Conservation (phyloP, 2,888 invertebrate genomes). For the Apotomis capreana region DNA sequence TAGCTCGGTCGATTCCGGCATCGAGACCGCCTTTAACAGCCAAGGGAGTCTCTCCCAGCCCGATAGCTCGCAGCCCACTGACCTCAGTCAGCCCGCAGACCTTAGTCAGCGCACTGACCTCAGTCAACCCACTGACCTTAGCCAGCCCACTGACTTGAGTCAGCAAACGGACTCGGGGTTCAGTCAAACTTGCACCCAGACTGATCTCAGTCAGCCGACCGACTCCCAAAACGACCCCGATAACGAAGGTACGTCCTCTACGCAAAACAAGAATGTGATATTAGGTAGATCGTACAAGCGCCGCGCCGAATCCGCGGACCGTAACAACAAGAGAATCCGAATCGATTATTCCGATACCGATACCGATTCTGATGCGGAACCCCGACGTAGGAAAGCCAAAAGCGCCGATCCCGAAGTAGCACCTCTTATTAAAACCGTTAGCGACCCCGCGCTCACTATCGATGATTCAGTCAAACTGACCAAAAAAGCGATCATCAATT, state of each 20-base stretch:
- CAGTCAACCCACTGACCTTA: neutral
- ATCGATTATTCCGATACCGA: constrained; percentile 55
- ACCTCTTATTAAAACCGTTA: constrained; percentile 68
- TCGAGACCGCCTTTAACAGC: constrained; percentile 56
- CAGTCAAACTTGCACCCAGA: constrained; percentile 10
- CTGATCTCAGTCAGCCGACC: constrained; percentile 13
- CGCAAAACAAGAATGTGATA: constrained; percentile 42
- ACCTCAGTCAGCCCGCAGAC: constrained; percentile 2
- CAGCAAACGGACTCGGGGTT: neutral
- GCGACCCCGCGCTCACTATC: constrained; percentile 71
- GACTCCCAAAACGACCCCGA: constrained; percentile 12
- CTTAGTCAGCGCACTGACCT: constrained; percentile 1
- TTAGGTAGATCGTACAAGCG: constrained; percentile 50
- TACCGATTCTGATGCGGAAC: constrained; percentile 43
- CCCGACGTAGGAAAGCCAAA: constrained; percentile 38
- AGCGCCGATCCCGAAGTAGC: constrained; percentile 52
- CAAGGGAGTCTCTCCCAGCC: constrained; percentile 48
- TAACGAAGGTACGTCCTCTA: constrained; percentile 34
- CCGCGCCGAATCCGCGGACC: constrained; percentile 60
- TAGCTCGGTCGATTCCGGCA: constrained; percentile 36
- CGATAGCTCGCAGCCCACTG: neutral
- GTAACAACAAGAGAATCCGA: constrained; percentile 58
- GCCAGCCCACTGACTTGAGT: constrained; percentile 21
- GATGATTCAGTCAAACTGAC: constrained; percentile 54
- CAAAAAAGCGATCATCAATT: constrained; percentile 57